phyloP scores from a whole-genome alignment of 30 jellyfish, hydroid and myxozoan species.

The Aurelia coerulea region DNA sequence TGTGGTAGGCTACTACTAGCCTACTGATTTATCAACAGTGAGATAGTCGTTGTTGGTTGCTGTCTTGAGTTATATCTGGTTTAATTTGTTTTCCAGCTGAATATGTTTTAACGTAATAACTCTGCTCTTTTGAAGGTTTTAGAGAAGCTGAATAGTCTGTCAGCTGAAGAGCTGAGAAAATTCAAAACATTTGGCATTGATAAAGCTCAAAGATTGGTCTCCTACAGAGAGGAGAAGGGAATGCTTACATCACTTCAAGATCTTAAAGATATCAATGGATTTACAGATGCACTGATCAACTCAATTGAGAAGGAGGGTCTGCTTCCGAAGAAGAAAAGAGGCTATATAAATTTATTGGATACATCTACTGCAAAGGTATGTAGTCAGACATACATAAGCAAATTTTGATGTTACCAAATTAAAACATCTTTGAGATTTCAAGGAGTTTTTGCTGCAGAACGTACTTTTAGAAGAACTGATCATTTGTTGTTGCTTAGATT shows the following conservation, averaged over 20 bases:
- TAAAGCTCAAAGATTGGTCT: conserved; percentile 29
- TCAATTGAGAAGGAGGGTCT: conserved; percentile 36
- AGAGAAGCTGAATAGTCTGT: conserved; percentile 17
- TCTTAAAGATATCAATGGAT: conserved; percentile 36
- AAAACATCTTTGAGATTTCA: too few species aligned
- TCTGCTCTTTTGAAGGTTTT: conserved; percentile 7
- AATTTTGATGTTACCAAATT: too few species aligned
- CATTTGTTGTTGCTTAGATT: too few species aligned
- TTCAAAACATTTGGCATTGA: conserved; percentile 50
- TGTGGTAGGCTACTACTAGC: too few species aligned
- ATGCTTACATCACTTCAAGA: conserved; percentile 26
- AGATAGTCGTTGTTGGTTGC: too few species aligned
- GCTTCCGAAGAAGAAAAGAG: conserved; percentile 3
- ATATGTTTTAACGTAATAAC: background rate
- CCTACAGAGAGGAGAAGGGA: conserved; percentile 42
- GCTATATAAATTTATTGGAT: background rate
- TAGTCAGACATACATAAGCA: too few species aligned
- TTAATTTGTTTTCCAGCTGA: background rate
- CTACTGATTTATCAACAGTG: too few species aligned
- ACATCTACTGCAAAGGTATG: conserved; percentile 21
- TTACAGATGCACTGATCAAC: conserved; percentile 7
- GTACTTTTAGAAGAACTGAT: too few species aligned
- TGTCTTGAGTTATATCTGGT: too few species aligned
- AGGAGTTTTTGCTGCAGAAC: too few species aligned
- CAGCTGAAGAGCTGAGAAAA: conserved; percentile 11